A percentile compares a stretch with the other conserved stretches of the same genome.
phyloP scores from a whole-genome alignment of 2,113 vertebrate species.

The Dryoscopus gambensis region DNA sequence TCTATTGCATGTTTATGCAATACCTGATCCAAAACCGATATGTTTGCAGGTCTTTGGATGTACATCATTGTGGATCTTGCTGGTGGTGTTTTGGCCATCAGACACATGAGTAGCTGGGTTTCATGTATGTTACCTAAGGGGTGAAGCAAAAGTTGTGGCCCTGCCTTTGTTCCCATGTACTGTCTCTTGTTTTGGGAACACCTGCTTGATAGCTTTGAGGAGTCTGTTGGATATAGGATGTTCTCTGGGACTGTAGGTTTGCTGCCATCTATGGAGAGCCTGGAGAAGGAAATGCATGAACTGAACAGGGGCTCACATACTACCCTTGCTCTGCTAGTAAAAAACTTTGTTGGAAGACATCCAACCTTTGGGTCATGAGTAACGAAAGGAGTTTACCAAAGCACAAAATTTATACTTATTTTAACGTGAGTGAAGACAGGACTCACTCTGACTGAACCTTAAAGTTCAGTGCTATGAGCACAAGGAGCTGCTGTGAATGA shows the following conservation, averaged over 20 bases:
- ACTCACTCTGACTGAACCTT: not conserved
- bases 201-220: not conserved
- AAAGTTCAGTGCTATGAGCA: not conserved
- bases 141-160: not conserved
- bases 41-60: not conserved
- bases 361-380: not conserved
- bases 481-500: not conserved
- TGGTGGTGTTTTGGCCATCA: not conserved
- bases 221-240: accelerated
- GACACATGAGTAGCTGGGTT: accelerated
- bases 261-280: not conserved
- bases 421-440: not conserved
- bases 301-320: not conserved
- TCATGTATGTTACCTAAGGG: not conserved
- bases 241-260: not conserved
- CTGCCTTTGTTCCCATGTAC: not conserved
- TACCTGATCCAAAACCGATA: not conserved
- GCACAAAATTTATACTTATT: not conserved
- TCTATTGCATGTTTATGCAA: not conserved
- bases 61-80: not conserved
- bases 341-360: not conserved
- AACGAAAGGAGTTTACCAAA: not conserved
- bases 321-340: not conserved
- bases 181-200: not conserved
- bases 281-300: not conserved